These are phyloP conservation scores for Serilophus lunatus DNA, from an alignment of 2,113 vertebrate genomes.

Conservation along the genomic window DNA sequence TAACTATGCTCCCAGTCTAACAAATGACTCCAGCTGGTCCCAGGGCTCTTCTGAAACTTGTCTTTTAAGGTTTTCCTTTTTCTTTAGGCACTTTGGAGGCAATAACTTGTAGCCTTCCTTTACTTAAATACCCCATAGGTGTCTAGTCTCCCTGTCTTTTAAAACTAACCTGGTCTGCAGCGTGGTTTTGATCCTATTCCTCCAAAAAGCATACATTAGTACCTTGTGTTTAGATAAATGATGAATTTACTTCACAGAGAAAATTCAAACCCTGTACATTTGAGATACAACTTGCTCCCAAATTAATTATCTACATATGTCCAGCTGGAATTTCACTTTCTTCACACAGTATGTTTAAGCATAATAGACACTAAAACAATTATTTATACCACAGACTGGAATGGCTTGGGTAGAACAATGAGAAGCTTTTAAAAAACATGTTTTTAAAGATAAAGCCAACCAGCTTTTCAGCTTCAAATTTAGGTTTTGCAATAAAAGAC, in stretches of 20 bases:
- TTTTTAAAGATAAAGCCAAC: conserved; percentile 56
- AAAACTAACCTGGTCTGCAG: background rate
- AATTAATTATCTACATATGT: conserved; percentile 16
- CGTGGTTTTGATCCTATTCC: background rate
- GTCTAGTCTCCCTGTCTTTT: background rate
- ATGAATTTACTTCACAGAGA: background rate
- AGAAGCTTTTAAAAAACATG: conserved; percentile 35
- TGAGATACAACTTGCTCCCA: background rate
- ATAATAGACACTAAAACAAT: background rate
- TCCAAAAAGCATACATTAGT: background rate
- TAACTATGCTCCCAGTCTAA: background rate
- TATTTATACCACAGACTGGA: conserved; percentile 33
- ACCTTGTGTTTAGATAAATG: background rate
- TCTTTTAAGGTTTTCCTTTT: background rate
- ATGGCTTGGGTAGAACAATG: conserved; percentile 12
- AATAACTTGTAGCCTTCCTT: background rate
- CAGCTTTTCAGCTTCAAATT: conserved; percentile 10
- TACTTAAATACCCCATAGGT: background rate
- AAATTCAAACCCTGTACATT: background rate
- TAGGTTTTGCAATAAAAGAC: conserved; percentile 62
- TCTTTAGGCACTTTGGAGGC: background rate
- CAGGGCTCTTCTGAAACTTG: background rate
- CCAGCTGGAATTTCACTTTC: conserved; percentile 14
- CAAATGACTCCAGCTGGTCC: background rate
- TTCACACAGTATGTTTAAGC: background rate